Evolutionary conservation across 2,113 vertebrate genomes (phyloP), one percentile per base, ranked within the genome.

Genomic region (Neolamprologus kungweensis): DNA sequence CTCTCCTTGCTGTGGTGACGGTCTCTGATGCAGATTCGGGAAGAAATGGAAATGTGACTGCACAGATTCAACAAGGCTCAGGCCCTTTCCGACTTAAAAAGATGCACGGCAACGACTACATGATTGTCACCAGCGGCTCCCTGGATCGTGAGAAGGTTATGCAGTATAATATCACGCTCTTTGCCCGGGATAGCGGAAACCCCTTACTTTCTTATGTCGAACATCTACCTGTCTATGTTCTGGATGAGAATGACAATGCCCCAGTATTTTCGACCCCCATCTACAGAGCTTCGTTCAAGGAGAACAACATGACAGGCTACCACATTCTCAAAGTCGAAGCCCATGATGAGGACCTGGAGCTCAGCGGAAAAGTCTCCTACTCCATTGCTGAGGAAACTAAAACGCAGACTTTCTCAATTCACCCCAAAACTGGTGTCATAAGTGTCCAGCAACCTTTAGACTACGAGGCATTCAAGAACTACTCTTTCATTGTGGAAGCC

Each of bases 191-290:
- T 92, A 93, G 92, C 45, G 98, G 99, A 2, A 89, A 94, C 11
- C 97, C 95, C 5, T 93, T 97, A 1, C 94, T 99, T 84, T 94
- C 95, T 0, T 95, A 92, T 40, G 84, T 95, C 9, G 96, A 96
- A 85, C 93, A 97, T 47, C 92, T 99, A 63, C 96, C 91, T 5
- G 97, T 99, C 79, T 95, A 95, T 79, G 96, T 99, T 71, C 92
- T 96, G 1, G 98, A 99, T 1, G 96, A 97, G 88, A 99, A 99
- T 0, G 98, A 99, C 95, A 99, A 99, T 0, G 91, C 97, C 2
- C 98, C 99, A 0, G 89, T 96, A 26, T 99, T 99, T 6, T 97
- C 97, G 26, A 89, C 87, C 68, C 92, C 87, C 2, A 12, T 87
- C 37, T 99, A 98, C 0, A 95, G 95, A 80, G 94, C 93, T 4